Evolutionary conservation across 2,113 vertebrate species (phyloP).

Genomic region (Marmota flaviventris): DNA sequence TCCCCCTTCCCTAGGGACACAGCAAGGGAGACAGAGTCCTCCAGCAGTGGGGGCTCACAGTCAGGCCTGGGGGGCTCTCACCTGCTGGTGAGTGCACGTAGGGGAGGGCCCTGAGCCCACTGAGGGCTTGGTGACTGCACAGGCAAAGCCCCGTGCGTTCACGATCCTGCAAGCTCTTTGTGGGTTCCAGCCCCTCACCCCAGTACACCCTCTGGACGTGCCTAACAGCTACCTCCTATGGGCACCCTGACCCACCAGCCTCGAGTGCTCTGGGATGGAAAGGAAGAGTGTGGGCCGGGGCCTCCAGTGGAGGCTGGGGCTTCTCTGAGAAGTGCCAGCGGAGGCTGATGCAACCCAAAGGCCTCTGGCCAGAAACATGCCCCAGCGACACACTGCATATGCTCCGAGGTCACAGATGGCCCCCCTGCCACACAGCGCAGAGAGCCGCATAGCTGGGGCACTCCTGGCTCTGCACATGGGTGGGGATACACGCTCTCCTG

Average conservation of each 20-base stretch:
- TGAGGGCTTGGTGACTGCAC: neutral
- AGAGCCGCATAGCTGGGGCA: neutral
- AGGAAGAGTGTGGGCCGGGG: accelerated
- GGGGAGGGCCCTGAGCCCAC: neutral
- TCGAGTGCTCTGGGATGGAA: neutral
- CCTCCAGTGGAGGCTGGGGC: accelerated
- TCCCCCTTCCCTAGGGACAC: neutral
- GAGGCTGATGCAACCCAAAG: neutral
- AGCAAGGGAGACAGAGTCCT: accelerated
- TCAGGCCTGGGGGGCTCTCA: neutral
- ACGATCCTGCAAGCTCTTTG: neutral
- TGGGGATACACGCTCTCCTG: neutral
- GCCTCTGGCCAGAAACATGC: neutral
- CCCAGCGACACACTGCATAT: accelerated
- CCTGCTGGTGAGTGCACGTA: neutral
- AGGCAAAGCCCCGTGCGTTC: neutral
- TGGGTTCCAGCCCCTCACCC: neutral
- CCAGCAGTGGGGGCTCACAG: neutral
- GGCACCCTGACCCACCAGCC: neutral
- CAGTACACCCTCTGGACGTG: neutral
- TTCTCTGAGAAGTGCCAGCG: neutral
- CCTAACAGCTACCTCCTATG: neutral
- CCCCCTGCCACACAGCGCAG: neutral
- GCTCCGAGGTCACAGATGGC: neutral
- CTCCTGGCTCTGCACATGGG: too few relatives aligned